Base-by-base conservation (phyloP, 2,888 invertebrate genomes). In the Eilema caniola region DNA sequence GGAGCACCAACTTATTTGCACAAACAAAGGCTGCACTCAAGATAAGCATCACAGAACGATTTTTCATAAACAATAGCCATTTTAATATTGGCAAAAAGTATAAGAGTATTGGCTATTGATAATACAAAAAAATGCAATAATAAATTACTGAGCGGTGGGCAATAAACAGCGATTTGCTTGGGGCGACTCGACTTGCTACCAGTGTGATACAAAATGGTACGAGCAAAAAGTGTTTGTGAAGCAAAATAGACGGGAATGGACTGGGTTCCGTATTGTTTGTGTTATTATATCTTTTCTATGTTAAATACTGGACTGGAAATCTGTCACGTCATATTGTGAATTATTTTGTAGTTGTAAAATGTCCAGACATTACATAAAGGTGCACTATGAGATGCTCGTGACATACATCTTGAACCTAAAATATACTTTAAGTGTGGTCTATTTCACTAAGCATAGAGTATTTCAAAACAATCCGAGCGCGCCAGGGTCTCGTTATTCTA, bases 1-100 rank as follows among this genome's bases (percentile, higher is more conserved):
- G 78, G 78, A 81, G 79, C 81, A 66, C 70, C 72, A 28, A 75
- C 66, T 76, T 69, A 72, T 72, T 81, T 83, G 80, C 81, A 75
- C 78, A 85, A 86, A 85, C 86, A 87, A 85, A 84, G 84, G 85
- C 86, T 80, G 79, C 84, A 85, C 82, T 76, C 77, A 78, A 82
- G 95, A 95, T 95, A 93, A 89, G 85, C 89, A 94, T 94, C 95
- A 60, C 47, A 70, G 78, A 88, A 80, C 92, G 88, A 93, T 94
- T 93, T 94, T 95, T 94, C 93, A 93, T 94, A 94, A 94, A 95
- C 95, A 95, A 95, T 95, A 92, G 93, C 92, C 90, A 89, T 94
- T 95, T 94, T 95, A 93, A 94, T 94, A 93, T 92, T 89, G 88
- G 87, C 83, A 93, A 94, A 91, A 91, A 90, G 90, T 90, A 88